These are phyloP conservation scores for Ormia ochracea DNA, from an alignment of 2,888 invertebrate genomes.

Conservation along the genomic window DNA sequence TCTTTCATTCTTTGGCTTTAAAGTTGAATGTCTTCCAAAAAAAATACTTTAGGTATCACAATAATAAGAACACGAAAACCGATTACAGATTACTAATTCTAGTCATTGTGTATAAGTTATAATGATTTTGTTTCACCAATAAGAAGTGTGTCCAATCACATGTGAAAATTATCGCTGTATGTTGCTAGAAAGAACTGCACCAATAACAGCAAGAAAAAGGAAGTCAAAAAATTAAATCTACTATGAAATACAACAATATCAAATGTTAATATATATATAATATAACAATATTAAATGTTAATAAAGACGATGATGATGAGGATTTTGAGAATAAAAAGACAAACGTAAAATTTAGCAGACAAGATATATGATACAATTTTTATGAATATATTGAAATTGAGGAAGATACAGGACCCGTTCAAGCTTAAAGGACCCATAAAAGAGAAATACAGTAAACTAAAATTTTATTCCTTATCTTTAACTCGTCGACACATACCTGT, in stretches of 20 bases:
- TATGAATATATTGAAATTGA: constrained; percentile 68
- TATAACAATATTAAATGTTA: constrained; percentile 11
- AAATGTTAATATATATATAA: too few species aligned
- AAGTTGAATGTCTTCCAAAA: not conserved
- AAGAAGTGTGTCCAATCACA: constrained; percentile 37
- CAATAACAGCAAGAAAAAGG: not conserved
- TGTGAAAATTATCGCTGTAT: constrained; percentile 51
- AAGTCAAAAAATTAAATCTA: constrained; percentile 31
- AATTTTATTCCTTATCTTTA: not conserved
- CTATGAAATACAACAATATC: constrained; percentile 14
- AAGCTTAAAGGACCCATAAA: not conserved
- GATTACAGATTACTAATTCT: too few species aligned
- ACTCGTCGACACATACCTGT: constrained; percentile 30
- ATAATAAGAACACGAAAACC: not conserved
- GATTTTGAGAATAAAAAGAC: too few species aligned
- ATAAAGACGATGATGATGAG: constrained; percentile 3
- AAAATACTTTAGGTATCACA: not conserved
- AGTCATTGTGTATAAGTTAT: constrained; percentile 23
- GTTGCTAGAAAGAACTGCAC: not conserved
- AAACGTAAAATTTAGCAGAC: not conserved
- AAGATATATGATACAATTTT: constrained; percentile 68
- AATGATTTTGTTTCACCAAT: constrained; percentile 28
- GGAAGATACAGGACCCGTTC: not conserved
- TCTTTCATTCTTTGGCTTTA: not conserved
- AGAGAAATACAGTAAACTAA: not conserved